Percentiles rank a stretch among this genome's conserved stretches.
phyloP scores from a whole-genome alignment of 2,888 invertebrate species.

The Poecilus cupreus region DNA sequence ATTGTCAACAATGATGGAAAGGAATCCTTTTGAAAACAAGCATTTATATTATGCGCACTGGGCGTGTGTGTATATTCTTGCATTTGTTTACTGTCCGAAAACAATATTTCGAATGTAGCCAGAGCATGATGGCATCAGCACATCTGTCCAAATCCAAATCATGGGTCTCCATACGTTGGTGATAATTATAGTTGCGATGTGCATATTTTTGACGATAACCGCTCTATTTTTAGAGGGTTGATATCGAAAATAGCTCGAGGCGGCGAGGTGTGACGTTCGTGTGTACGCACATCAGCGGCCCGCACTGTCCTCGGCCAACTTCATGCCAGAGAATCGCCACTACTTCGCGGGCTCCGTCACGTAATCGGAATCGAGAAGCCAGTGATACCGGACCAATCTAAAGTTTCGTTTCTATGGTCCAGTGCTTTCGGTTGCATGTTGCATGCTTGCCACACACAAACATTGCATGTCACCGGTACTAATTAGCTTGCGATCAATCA shows the following conservation, averaged over 20 bases:
- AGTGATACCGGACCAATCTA: no score
- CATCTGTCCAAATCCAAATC: conserved; percentile 23
- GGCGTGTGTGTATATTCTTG: not conserved
- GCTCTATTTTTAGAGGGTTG: conserved; percentile 56
- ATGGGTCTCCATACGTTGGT: conserved; percentile 17
- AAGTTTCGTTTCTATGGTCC: no score
- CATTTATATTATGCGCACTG: not conserved
- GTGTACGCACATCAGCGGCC: conserved; percentile 44
- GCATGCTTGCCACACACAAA: conserved; percentile 11
- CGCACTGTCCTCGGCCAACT: conserved; percentile 49
- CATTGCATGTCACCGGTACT: conserved; percentile 30
- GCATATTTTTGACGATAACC: conserved; percentile 58
- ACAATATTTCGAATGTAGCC: not conserved
- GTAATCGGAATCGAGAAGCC: no score
- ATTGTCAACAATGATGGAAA: no score
- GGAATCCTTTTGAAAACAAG: no score
- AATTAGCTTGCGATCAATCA: conserved; percentile 53
- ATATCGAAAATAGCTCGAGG: conserved; percentile 54
- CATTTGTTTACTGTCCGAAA: conserved; percentile 19
- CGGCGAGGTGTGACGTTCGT: conserved; percentile 47
- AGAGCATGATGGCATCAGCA: not conserved
- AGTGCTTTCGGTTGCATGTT: no score
- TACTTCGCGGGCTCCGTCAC: no score
- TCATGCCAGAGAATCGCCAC: no score
- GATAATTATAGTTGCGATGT: conserved; percentile 52